phyloP scores from a whole-genome alignment of 2,888 invertebrate genomes.

The Ophonus ardosiacus region DNA sequence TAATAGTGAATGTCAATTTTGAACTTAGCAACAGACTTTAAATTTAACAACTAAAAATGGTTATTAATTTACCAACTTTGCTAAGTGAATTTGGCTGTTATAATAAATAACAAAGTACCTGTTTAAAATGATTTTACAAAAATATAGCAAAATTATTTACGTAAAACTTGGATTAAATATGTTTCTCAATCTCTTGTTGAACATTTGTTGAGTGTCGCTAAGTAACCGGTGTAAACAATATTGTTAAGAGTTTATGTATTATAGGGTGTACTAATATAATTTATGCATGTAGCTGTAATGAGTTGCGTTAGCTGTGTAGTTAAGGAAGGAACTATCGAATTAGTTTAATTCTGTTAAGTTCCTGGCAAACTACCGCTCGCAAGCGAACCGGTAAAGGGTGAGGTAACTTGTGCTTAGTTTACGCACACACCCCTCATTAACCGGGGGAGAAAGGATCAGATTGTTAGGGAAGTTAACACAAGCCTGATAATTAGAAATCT shows the following conservation, averaged over 20 bases:
- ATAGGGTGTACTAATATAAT: constrained; percentile 11
- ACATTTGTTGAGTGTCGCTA: too few relatives aligned
- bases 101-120: too few relatives aligned
- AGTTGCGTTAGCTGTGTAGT: constrained; percentile 24
- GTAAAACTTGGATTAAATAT: too few relatives aligned
- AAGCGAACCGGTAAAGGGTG: neutral
- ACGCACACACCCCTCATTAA: neutral
- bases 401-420: constrained; percentile 1
- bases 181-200: too few relatives aligned
- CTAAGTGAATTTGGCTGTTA: too few relatives aligned
- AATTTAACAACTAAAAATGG: too few relatives aligned
- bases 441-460: neutral
- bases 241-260: neutral
- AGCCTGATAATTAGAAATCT: too few relatives aligned
- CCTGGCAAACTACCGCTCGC: constrained; percentile 17
- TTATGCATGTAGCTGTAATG: constrained; percentile 42
- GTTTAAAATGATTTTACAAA: too few relatives aligned
- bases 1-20: too few relatives aligned
- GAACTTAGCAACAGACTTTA: too few relatives aligned
- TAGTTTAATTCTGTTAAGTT: constrained; percentile 48
- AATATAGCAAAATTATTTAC: too few relatives aligned
- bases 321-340: constrained; percentile 40
- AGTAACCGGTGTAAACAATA: neutral
- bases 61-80: too few relatives aligned
- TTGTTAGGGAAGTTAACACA: neutral